phyloP scores from a whole-genome alignment of 2,113 vertebrate genomes.

The Periophthalmodon schlosseri region DNA sequence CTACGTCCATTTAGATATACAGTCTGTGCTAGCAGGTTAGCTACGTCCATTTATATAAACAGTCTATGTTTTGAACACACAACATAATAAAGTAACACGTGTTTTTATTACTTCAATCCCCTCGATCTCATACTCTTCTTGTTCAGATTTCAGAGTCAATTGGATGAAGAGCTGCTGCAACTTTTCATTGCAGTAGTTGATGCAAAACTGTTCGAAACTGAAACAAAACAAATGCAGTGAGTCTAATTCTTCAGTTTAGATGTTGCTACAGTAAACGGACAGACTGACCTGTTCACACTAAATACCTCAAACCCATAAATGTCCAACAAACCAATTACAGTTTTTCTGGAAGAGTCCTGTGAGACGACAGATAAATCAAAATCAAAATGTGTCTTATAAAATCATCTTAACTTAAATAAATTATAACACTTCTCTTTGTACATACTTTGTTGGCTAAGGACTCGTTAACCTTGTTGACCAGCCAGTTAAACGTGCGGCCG shows the following conservation, averaged over 20 bases:
- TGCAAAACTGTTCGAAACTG: conserved; percentile 99
- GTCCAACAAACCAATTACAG: conserved; percentile 91
- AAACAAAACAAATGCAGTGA: conserved; percentile 17
- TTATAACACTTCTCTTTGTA: background rate
- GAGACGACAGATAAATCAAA: background rate
- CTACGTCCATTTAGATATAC: too few relatives aligned
- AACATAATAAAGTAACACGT: background rate
- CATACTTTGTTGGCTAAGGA: conserved; percentile 89
- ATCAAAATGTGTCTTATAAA: background rate
- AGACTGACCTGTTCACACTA: conserved; percentile 87
- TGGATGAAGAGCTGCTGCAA: conserved; percentile 96
- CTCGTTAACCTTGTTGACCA: conserved; percentile 91
- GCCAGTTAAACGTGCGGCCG: conserved; percentile 91
- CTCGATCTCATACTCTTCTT: conserved; percentile 92
- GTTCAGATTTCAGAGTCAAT: conserved; percentile 93
- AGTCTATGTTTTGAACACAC: background rate
- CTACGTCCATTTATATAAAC: too few relatives aligned
- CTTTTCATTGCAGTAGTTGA: conserved; percentile 99
- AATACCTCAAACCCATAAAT: conserved; percentile 99
- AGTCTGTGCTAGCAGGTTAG: too few relatives aligned
- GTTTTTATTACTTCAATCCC: conserved; percentile 88
- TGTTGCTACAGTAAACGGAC: background rate
- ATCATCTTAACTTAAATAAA: background rate
- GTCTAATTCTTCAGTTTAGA: background rate
- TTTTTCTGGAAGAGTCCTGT: conserved; percentile 88